A percentile compares a stretch with the other conserved stretches of the same genome.
phyloP scores from a whole-genome alignment of 2,888 invertebrate species.

The Philopedon plagiatum region DNA sequence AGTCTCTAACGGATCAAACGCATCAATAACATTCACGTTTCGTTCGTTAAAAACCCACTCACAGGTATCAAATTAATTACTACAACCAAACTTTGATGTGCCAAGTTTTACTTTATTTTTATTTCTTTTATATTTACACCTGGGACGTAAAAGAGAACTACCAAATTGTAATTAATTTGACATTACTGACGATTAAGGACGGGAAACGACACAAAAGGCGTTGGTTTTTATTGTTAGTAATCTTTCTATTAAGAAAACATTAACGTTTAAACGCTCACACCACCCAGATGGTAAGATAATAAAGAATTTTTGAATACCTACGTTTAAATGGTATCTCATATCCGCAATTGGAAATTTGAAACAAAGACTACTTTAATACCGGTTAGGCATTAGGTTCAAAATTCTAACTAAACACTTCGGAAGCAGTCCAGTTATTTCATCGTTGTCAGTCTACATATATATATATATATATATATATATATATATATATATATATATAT shows the following conservation, averaged over 20 bases:
- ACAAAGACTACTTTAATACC: too few relatives aligned
- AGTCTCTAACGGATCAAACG: conserved; percentile 1
- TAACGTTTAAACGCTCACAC: conserved; percentile 50
- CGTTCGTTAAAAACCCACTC: background rate
- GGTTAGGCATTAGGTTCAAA: too few relatives aligned
- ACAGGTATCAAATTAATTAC: conserved; percentile 13
- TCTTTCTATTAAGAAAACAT: conserved; percentile 56
- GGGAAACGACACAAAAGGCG: conserved; percentile 61
- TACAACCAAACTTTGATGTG: background rate
- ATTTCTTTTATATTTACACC: conserved; percentile 19
- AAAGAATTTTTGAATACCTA: too few relatives aligned
- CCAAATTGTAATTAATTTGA: conserved; percentile 62
- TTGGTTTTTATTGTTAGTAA: conserved; percentile 47
- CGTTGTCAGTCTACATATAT: too few relatives aligned
- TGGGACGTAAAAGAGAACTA: background rate
- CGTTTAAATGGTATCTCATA: too few relatives aligned
- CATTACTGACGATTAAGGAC: conserved; percentile 62
- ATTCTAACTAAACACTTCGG: too few relatives aligned
- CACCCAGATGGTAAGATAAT: conserved; percentile 56
- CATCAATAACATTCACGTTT: background rate
- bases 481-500: too few relatives aligned
- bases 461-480: too few relatives aligned
- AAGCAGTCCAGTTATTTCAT: too few relatives aligned
- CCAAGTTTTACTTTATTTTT: conserved; percentile 11
- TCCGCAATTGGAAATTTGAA: too few relatives aligned